Percentiles rank a stretch among this genome's conserved stretches.
These are phyloP conservation scores for Spodoptera frugiperda DNA, from an alignment of 1,140 invertebrate species.

Conservation along the genomic window DNA sequence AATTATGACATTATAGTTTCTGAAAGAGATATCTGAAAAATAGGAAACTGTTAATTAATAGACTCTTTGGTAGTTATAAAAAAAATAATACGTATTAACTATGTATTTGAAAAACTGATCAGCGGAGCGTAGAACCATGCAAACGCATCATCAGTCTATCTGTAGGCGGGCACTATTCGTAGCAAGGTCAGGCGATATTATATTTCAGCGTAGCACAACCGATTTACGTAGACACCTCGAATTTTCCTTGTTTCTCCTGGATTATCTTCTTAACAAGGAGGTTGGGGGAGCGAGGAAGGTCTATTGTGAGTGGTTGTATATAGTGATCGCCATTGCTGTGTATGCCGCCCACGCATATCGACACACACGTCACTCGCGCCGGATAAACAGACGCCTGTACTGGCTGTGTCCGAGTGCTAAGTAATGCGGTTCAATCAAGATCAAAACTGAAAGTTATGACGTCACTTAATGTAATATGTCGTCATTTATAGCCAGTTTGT, in stretches of 20 bases:
- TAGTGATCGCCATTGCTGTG: constrained; percentile 60
- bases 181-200: constrained; percentile 82
- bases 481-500: background rate
- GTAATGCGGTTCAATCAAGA: constrained; percentile 20
- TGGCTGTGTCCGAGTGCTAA: constrained; percentile 27
- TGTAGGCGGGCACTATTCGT: constrained; percentile 81
- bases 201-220: constrained; percentile 73
- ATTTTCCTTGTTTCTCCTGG: constrained; percentile 46
- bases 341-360: constrained; percentile 68
- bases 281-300: constrained; percentile 52
- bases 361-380: constrained; percentile 61
- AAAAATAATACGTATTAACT: constrained; percentile 30
- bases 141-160: constrained; percentile 62
- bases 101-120: constrained; percentile 38
- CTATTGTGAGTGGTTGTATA: constrained; percentile 58
- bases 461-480: background rate
- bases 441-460: constrained; percentile 20
- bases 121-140: constrained; percentile 43
- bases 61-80: constrained; percentile 12
- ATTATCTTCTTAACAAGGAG: constrained; percentile 29
- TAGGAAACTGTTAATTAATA: constrained; percentile 18
- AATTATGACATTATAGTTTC: constrained; percentile 5
- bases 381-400: constrained; percentile 61
- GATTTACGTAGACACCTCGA: constrained; percentile 64
- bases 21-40: constrained; percentile 6